Base-by-base conservation (phyloP, 2,888 invertebrate species). In the Therioaphis trifolii region DNA sequence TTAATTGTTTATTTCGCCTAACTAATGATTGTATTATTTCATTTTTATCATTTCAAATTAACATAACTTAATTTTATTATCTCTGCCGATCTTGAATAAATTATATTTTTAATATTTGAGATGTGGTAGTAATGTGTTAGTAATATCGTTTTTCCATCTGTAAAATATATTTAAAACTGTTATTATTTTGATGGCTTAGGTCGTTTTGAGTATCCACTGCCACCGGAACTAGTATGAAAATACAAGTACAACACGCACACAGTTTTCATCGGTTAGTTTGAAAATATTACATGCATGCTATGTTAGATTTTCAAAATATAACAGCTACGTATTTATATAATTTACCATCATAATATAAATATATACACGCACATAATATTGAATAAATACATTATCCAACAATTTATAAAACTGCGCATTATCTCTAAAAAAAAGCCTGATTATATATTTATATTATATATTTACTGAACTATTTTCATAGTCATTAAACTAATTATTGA, bases 221-320 rank as follows among this genome's bases (percentile, higher is more conserved):
- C 55, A 2, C 55, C 21, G 55, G 55, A 18, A n/a, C 2, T n/a
- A 9, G 21, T 55, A 55, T 55, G 9, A 21, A 55, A 4, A 43
- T 43, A 55, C 18, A 55, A 55, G 55, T 21, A n/a, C 55, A 55
- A 55, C 55, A 55, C 5, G 9, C 7, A 11, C n/a, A 1, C 55
- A 21, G 21, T 55, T 55, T 55, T 55, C 55, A 4, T 21, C 4
- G n/a, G 55, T 55, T 55, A 0, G 9, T 7, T 55, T 21, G n/a
- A 55, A 21, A 55, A 55, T 21, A 55, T 9, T 4, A n/a, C 21
- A 3, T 9, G 9, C 21, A 21, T 21, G 55, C 9, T 0, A 55
- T 55, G 21, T 55, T 55, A 55, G 7, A 55, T 55, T 55, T 55
- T 55, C 55, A 55, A 55, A 55, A 55, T n/a, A 55, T 21, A 55